A percentile compares a stretch with the other conserved stretches of the same genome.
Conservation (phyloP, 1,140 invertebrate species). For the Caenorhabditis briggsae region DNA sequence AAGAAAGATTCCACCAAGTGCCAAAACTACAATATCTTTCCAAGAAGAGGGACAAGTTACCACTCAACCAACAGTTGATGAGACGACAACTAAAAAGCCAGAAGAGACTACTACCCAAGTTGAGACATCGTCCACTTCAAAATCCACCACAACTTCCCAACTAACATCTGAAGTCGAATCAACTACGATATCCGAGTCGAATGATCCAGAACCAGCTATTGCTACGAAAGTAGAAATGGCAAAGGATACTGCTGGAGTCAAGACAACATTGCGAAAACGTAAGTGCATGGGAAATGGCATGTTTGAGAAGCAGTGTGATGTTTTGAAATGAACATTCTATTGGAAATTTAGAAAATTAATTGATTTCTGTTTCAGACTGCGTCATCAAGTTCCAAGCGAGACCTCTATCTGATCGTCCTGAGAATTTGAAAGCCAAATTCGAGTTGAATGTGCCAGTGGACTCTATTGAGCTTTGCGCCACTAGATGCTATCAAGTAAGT, state of each 20-base stretch:
- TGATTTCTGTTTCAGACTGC: constrained; percentile 48
- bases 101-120: not conserved
- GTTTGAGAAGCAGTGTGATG: not conserved
- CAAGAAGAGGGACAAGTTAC: constrained; percentile 41
- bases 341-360: too few species aligned
- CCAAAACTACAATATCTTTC: constrained; percentile 38
- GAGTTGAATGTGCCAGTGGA: constrained; percentile 60
- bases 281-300: constrained; percentile 3
- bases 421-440: constrained; percentile 53
- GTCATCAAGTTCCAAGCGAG: constrained; percentile 66
- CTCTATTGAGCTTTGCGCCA: constrained; percentile 63
- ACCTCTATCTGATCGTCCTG: constrained; percentile 55
- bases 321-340: too few species aligned
- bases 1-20: constrained; percentile 17
- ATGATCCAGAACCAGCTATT: constrained; percentile 26
- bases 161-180: not conserved
- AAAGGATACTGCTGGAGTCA: constrained; percentile 27
- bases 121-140: not conserved
- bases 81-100: not conserved
- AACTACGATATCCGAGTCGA: not conserved
- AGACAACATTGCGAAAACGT: constrained; percentile 38
- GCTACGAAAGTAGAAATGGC: constrained; percentile 42
- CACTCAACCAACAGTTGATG: constrained; percentile 8
- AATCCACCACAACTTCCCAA: not conserved
- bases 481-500: constrained; percentile 63